Evolutionary conservation across 2,113 vertebrate genomes (phyloP).

Genomic region (Mobula hypostoma): DNA sequence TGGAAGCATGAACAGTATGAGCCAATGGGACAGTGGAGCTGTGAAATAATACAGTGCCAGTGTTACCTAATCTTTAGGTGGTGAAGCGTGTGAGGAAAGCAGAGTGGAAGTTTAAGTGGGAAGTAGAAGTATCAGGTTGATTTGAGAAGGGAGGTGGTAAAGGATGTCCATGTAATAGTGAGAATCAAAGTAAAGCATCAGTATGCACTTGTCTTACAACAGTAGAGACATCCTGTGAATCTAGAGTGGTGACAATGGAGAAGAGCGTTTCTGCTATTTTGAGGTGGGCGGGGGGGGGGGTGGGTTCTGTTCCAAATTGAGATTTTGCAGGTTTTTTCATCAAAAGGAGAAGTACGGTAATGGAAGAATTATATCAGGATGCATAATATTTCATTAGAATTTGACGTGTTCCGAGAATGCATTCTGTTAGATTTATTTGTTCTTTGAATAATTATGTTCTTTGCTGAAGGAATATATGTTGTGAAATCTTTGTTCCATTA

Average conservation of each 20-base stretch:
- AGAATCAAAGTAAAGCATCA: background rate
- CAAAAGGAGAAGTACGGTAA: background rate
- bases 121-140: background rate
- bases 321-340: background rate
- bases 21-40: background rate
- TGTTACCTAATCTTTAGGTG: background rate
- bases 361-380: background rate
- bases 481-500: background rate
- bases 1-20: background rate
- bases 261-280: background rate
- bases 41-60: background rate
- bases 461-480: background rate
- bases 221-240: background rate
- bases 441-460: background rate
- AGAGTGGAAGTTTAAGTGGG: background rate
- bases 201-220: background rate
- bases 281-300: too few relatives aligned
- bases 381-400: constrained; percentile 7
- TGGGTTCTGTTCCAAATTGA: background rate
- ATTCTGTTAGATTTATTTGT: background rate
- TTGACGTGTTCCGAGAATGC: background rate
- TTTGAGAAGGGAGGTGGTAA: background rate
- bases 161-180: background rate
- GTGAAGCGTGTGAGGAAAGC: background rate
- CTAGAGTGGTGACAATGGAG: background rate